Evolutionary conservation across 2,888 invertebrate genomes (phyloP).

Genomic region (Eristalis arbustorum): DNA sequence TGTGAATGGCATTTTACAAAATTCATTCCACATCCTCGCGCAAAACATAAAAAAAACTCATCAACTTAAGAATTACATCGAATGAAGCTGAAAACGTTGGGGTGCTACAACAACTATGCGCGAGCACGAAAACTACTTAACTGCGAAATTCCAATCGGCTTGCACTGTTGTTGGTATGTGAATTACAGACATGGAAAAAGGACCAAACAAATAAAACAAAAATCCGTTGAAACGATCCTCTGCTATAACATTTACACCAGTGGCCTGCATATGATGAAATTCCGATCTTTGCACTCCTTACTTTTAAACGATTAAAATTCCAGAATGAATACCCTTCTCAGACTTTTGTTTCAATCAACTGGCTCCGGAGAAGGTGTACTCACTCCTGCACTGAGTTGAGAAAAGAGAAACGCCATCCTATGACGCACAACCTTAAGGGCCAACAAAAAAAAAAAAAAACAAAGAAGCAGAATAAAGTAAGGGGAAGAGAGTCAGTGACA

Average conservation of each 20-base stretch:
- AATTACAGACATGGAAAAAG: conserved; percentile 49
- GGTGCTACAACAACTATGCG: not conserved
- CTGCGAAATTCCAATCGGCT: conserved; percentile 60
- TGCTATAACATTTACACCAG: conserved; percentile 11
- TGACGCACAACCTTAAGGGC: no score
- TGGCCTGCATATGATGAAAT: conserved; percentile 63
- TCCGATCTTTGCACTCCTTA: conserved; percentile 67
- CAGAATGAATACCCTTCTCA: conserved; percentile 53
- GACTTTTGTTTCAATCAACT: not conserved
- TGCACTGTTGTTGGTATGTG: conserved; percentile 56
- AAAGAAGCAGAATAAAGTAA: not conserved
- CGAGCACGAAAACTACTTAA: conserved; percentile 1
- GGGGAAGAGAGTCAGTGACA: conserved; percentile 32
- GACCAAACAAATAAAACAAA: not conserved
- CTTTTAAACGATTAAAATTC: conserved; percentile 67
- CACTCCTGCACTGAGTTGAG: conserved; percentile 9
- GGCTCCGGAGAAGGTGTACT: not conserved
- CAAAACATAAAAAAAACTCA: not conserved
- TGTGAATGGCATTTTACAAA: conserved; percentile 41
- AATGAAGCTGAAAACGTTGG: no score
- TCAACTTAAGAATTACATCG: not conserved
- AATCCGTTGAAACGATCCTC: conserved; percentile 3
- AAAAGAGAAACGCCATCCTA: not conserved
- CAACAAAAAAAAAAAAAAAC: conserved; percentile 16
- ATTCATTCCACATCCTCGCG: conserved; percentile 34